Conservation (phyloP, 2,888 invertebrate species). For the Odontocerum albicorne region DNA sequence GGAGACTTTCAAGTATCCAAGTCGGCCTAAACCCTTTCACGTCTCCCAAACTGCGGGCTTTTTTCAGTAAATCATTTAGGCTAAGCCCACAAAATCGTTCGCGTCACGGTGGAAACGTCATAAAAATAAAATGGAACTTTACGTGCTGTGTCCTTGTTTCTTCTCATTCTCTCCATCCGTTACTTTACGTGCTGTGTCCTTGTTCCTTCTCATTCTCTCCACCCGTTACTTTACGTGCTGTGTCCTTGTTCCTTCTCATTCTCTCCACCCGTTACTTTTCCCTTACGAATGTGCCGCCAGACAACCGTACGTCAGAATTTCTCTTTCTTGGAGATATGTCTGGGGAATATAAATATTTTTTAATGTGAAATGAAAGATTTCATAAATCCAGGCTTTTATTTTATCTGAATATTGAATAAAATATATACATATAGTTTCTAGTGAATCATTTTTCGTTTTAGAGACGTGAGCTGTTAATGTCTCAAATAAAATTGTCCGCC, state of each 20-base stretch:
- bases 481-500: too few species aligned
- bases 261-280: neutral
- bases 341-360: too few species aligned
- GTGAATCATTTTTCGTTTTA: too few species aligned
- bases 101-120: conserved; percentile 30
- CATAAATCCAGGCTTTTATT: too few species aligned
- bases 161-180: neutral
- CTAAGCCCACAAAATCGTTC: conserved; percentile 31
- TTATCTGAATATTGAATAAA: too few species aligned
- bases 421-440: too few species aligned
- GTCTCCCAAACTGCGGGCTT: conserved; percentile 12
- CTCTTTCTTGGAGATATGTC: too few species aligned
- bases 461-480: too few species aligned
- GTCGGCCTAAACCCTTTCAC: conserved; percentile 6
- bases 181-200: conserved; percentile 4
- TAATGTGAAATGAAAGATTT: too few species aligned
- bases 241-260: conserved; percentile 17
- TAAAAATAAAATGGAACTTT: conserved; percentile 32
- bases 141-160: conserved; percentile 17
- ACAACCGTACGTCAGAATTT: too few species aligned
- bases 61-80: conserved; percentile 33
- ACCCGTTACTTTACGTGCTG: neutral
- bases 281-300: too few species aligned
- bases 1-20: too few species aligned
- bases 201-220: conserved; percentile 17